Conservation (phyloP, 2,888 invertebrate genomes). For the Alloscopus bannaensis region DNA sequence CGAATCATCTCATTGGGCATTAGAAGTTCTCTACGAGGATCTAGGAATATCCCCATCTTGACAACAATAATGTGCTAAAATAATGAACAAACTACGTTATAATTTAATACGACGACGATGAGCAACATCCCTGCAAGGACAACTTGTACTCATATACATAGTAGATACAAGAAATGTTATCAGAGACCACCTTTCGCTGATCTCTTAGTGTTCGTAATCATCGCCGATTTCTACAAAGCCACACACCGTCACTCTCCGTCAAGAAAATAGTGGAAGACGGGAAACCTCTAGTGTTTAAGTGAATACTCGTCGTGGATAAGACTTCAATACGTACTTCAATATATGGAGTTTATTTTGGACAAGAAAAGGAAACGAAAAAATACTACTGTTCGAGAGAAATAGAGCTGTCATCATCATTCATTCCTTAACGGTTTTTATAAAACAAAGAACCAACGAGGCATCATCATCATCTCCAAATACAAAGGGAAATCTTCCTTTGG, state of each 20-base stretch:
- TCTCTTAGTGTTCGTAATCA: slow-evolving; percentile 33
- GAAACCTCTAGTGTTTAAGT: neutral
- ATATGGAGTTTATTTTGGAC: slow-evolving; percentile 6
- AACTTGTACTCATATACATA: too few relatives aligned
- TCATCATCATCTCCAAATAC: neutral
- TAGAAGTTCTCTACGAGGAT: slow-evolving; percentile 61
- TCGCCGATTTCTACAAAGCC: neutral
- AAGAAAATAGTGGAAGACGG: too few relatives aligned
- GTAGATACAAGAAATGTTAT: neutral
- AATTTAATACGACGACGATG: neutral
- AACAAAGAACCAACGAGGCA: neutral
- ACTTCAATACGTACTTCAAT: too few relatives aligned
- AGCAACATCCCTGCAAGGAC: neutral
- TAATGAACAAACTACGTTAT: slow-evolving; percentile 2
- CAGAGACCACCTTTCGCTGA: slow-evolving; percentile 40
- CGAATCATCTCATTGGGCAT: slow-evolving; percentile 57
- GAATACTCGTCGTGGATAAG: neutral
- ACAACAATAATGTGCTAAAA: slow-evolving; percentile 54
- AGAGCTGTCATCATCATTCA: slow-evolving; percentile 23
- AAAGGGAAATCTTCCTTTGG: neutral
- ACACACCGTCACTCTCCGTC: neutral
- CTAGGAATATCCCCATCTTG: slow-evolving; percentile 58
- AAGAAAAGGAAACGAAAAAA: neutral
- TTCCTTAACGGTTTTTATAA: slow-evolving; percentile 26
- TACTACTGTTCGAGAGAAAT: too few relatives aligned